A percentile compares a stretch with the other conserved stretches of the same genome.
phyloP scores from a whole-genome alignment of 2,113 vertebrate genomes.

The Osmerus eperlanus region DNA sequence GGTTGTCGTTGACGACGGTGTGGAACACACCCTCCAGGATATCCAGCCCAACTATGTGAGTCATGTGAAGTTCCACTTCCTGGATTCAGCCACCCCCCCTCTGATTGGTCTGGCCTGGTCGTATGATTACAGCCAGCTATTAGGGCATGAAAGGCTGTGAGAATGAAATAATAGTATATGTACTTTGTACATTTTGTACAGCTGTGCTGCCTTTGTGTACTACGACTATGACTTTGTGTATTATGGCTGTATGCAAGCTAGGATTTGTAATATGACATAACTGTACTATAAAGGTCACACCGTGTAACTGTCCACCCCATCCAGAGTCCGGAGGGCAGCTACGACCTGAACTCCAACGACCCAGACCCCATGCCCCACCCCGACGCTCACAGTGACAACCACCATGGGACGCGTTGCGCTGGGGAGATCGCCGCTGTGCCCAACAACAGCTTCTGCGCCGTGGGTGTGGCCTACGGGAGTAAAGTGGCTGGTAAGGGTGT shows the following conservation, averaged over 20 bases:
- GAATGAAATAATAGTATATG: too few species aligned
- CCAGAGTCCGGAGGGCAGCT: conserved; percentile 95
- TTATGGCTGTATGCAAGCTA: neutral
- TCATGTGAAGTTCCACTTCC: conserved; percentile 15
- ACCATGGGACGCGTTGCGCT: conserved; percentile 93
- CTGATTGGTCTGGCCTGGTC: neutral
- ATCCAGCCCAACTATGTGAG: conserved; percentile 95
- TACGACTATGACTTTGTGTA: neutral
- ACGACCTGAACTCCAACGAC: conserved; percentile 94
- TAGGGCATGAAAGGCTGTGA: too few species aligned
- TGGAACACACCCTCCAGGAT: conserved; percentile 89
- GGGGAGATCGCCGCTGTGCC: conserved; percentile 92
- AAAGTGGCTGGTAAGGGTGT: conserved; percentile 83
- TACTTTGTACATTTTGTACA: too few species aligned
- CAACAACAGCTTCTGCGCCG: conserved; percentile 95
- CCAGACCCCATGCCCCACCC: conserved; percentile 96
- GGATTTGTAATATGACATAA: neutral
- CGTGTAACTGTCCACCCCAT: neutral
- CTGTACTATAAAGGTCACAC: neutral
- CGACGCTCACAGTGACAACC: conserved; percentile 83
- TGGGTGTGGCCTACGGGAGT: conserved; percentile 91
- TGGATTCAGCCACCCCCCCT: neutral
- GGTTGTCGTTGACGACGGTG: conserved; percentile 93
- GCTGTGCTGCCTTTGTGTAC: too few species aligned
- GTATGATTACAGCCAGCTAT: too few species aligned